phyloP scores from a whole-genome alignment of 2,113 vertebrate genomes.

The Rhinopomastus cyanomelas region DNA sequence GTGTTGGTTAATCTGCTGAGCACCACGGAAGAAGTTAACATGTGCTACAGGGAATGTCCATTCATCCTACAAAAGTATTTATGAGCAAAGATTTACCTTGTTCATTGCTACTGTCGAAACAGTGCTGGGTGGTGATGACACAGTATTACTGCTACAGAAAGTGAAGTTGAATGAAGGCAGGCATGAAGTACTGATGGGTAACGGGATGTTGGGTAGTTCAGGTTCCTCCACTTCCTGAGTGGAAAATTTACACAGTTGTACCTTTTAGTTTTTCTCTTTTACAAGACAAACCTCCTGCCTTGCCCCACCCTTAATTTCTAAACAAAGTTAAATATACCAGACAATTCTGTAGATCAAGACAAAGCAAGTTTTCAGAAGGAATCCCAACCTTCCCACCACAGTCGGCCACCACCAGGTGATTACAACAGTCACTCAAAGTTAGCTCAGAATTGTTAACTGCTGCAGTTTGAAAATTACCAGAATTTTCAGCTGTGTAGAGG shows the following conservation, averaged over 20 bases:
- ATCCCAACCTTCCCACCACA: background rate
- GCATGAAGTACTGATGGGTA: slow-evolving; percentile 83
- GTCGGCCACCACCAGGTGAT: background rate
- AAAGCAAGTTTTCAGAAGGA: background rate
- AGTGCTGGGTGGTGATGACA: slow-evolving; percentile 52
- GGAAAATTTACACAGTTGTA: background rate
- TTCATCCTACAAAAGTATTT: background rate
- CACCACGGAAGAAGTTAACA: background rate
- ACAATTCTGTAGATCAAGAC: background rate
- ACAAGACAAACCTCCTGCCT: background rate
- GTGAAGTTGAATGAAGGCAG: slow-evolving; percentile 88
- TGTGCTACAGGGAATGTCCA: background rate
- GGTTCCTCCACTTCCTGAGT: slow-evolving; percentile 79
- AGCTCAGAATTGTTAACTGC: background rate
- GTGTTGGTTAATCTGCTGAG: background rate
- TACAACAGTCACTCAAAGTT: background rate
- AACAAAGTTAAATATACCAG: background rate
- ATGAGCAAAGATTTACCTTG: slow-evolving; percentile 60
- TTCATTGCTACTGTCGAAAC: slow-evolving; percentile 58
- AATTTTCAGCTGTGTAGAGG: too few relatives aligned
- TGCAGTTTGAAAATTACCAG: too few relatives aligned
- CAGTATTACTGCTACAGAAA: slow-evolving; percentile 66
- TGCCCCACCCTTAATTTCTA: background rate
- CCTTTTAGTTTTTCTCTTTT: background rate
- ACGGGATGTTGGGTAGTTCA: slow-evolving; percentile 83